phyloP scores from a whole-genome alignment of 2,888 invertebrate genomes.

The Caradrina clavipalpis region DNA sequence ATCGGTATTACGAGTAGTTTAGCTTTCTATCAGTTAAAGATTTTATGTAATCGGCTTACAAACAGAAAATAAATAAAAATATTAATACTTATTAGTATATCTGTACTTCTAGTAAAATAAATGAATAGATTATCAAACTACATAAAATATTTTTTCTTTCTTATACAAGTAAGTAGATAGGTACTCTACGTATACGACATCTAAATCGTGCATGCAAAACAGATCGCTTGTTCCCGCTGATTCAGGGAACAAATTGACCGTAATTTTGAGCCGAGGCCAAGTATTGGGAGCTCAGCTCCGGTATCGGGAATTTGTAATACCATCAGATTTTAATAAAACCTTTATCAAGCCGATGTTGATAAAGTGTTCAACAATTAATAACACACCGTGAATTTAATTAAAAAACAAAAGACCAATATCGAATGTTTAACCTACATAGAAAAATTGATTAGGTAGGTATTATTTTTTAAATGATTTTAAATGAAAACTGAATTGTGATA shows the following conservation, averaged over 20 bases:
- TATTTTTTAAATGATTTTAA: slow-evolving; percentile 7
- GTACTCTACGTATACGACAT: not conserved
- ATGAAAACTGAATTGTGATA: not conserved
- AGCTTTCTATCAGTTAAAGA: too few relatives aligned
- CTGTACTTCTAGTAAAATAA: too few relatives aligned
- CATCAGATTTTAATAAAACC: slow-evolving; percentile 44
- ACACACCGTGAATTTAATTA: slow-evolving; percentile 27
- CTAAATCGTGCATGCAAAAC: slow-evolving; percentile 31
- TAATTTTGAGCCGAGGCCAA: slow-evolving; percentile 36
- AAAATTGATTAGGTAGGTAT: slow-evolving; percentile 21
- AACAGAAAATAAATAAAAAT: too few relatives aligned
- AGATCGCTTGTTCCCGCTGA: slow-evolving; percentile 14
- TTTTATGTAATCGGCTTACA: too few relatives aligned
- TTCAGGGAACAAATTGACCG: slow-evolving; percentile 26
- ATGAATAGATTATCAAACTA: too few relatives aligned
- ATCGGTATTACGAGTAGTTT: too few relatives aligned
- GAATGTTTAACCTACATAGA: slow-evolving; percentile 10
- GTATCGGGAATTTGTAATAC: slow-evolving; percentile 31
- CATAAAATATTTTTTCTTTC: not conserved
- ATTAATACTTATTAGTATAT: too few relatives aligned
- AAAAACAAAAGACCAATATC: slow-evolving; percentile 24
- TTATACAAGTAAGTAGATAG: not conserved
- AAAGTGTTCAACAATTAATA: slow-evolving; percentile 35
- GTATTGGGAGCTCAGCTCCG: slow-evolving; percentile 7
- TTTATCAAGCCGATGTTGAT: slow-evolving; percentile 24